These are phyloP conservation scores for Diarsia dahlii DNA, from an alignment of 2,888 invertebrate species.

Conservation along the genomic window DNA sequence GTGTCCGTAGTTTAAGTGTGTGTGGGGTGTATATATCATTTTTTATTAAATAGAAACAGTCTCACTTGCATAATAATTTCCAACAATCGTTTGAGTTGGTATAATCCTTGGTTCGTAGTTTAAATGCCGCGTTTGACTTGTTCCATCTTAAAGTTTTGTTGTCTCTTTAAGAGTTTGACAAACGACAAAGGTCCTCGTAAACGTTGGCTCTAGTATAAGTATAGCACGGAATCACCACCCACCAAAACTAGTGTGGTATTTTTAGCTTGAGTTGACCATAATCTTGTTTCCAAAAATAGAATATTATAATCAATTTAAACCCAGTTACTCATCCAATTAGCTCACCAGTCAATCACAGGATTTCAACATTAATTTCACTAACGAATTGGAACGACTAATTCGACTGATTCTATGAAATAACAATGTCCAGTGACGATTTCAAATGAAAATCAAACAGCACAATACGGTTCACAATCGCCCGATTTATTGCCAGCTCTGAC, in stretches of 20 bases:
- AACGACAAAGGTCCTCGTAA: not conserved
- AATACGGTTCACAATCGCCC: conserved; percentile 22
- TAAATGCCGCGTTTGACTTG: not conserved
- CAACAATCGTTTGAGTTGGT: not conserved
- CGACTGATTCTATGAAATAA: conserved; percentile 37
- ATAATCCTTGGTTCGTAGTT: not conserved
- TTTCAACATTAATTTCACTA: not conserved
- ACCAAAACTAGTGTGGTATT: not conserved
- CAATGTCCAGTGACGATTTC: conserved; percentile 23
- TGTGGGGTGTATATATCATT: not conserved
- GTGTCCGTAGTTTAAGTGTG: not conserved
- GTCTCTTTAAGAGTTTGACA: not conserved
- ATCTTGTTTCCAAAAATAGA: not conserved
- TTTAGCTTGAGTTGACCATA: not conserved
- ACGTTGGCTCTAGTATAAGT: not conserved
- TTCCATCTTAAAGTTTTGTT: too few species aligned
- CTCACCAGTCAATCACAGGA: not conserved
- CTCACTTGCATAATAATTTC: not conserved
- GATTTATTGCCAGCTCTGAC: not conserved
- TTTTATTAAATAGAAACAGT: not conserved
- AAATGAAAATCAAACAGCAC: conserved; percentile 31
- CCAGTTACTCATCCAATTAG: not conserved
- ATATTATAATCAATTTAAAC: not conserved
- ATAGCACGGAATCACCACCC: not conserved
- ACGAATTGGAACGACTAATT: conserved; percentile 13